phyloP scores from a whole-genome alignment of 2,113 vertebrate genomes.

The Chaetura pelagica region DNA sequence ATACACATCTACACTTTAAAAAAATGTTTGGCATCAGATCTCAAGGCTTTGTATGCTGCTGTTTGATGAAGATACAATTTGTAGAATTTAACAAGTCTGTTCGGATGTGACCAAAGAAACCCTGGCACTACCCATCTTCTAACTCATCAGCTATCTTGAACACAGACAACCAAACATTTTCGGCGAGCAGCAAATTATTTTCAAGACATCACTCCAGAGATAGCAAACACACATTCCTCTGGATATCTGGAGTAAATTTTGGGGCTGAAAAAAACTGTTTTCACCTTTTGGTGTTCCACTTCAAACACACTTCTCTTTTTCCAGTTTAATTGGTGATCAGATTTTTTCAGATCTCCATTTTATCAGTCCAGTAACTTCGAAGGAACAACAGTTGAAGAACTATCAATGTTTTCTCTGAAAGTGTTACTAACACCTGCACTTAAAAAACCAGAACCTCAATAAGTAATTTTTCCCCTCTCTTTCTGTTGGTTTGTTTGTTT shows the following conservation, averaged over 20 bases:
- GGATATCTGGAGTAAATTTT: neutral
- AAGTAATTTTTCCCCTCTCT: neutral
- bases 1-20: too few species aligned
- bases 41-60: neutral
- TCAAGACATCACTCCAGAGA: neutral
- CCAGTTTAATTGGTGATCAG: neutral
- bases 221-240: neutral
- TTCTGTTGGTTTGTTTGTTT: neutral
- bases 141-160: neutral
- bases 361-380: neutral
- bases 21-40: neutral
- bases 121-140: neutral
- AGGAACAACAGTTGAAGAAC: neutral
- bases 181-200: neutral
- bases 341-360: neutral
- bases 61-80: neutral
- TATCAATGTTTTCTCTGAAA: neutral
- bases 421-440: neutral
- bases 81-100: neutral
- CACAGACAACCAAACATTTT: neutral
- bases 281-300: neutral
- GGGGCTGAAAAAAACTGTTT: neutral
- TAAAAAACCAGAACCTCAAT: neutral
- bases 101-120: slow-evolving; percentile 27
- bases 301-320: neutral